A percentile compares a stretch with the other conserved stretches of the same genome.
Conservation (phyloP, 2,888 invertebrate genomes). For the Leptopilina syphax region DNA sequence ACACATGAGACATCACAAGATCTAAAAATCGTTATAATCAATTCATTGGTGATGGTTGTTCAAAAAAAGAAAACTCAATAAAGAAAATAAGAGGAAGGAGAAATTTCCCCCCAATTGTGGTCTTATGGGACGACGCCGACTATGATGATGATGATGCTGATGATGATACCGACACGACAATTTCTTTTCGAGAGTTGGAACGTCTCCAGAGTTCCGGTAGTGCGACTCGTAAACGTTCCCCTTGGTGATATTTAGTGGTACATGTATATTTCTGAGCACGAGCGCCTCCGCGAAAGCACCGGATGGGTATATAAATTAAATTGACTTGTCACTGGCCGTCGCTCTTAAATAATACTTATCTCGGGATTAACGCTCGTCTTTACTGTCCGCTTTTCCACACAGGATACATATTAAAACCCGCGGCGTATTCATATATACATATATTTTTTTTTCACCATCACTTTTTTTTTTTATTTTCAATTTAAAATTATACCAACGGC, state of each 20-base stretch:
- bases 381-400: conserved; percentile 48
- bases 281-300: conserved; percentile 49
- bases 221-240: conserved; percentile 63
- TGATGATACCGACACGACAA: conserved; percentile 41
- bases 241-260: conserved; percentile 61
- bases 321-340: conserved; percentile 65
- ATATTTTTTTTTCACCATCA: conserved; percentile 54
- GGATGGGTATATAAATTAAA: conserved; percentile 67
- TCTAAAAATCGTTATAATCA: too few relatives aligned
- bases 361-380: conserved; percentile 65
- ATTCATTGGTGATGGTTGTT: too few relatives aligned
- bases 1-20: too few relatives aligned
- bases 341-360: conserved; percentile 69
- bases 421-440: not conserved
- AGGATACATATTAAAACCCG: conserved; percentile 27
- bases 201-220: conserved; percentile 62
- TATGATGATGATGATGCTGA: conserved; percentile 31
- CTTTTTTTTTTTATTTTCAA: too few relatives aligned
- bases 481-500: too few relatives aligned
- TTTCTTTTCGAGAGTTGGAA: conserved; percentile 62
- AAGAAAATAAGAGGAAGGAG: too few relatives aligned
- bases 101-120: not conserved
- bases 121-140: conserved; percentile 7
- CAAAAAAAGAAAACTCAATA: too few relatives aligned
- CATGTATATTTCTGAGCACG: conserved; percentile 61